These are phyloP conservation scores for Euleptes europaea DNA, from an alignment of 2,113 vertebrate genomes.

Conservation along the genomic window DNA sequence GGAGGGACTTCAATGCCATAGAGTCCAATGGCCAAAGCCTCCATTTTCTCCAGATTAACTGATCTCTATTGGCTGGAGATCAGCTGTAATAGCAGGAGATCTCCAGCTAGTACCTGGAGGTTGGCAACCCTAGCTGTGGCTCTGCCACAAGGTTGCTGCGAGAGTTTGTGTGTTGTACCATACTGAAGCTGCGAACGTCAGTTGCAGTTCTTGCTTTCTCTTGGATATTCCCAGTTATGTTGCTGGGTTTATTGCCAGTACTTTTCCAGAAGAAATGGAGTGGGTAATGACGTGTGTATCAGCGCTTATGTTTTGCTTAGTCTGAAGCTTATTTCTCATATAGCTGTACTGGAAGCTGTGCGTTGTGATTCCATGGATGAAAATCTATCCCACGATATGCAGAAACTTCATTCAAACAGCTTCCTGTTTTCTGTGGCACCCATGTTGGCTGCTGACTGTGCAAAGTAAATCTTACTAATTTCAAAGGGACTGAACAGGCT, in stretches of 20 bases:
- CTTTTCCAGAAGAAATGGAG: neutral
- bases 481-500: neutral
- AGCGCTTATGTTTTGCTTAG: neutral
- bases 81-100: too few relatives aligned
- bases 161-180: neutral
- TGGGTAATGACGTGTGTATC: neutral
- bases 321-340: neutral
- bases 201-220: neutral
- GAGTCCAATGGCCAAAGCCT: too few relatives aligned
- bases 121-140: too few relatives aligned
- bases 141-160: neutral
- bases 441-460: neutral
- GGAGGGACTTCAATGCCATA: too few relatives aligned
- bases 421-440: neutral
- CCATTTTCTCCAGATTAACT: too few relatives aligned
- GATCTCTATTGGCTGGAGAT: too few relatives aligned
- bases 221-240: neutral
- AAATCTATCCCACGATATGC: neutral
- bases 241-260: neutral
- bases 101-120: too few relatives aligned
- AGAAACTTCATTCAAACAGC: neutral
- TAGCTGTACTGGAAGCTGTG: neutral
- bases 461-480: neutral
- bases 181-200: neutral
- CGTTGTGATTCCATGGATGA: neutral